These are phyloP conservation scores for Notothenia coriiceps DNA, from an alignment of 2,113 vertebrate genomes.

Conservation along the genomic window DNA sequence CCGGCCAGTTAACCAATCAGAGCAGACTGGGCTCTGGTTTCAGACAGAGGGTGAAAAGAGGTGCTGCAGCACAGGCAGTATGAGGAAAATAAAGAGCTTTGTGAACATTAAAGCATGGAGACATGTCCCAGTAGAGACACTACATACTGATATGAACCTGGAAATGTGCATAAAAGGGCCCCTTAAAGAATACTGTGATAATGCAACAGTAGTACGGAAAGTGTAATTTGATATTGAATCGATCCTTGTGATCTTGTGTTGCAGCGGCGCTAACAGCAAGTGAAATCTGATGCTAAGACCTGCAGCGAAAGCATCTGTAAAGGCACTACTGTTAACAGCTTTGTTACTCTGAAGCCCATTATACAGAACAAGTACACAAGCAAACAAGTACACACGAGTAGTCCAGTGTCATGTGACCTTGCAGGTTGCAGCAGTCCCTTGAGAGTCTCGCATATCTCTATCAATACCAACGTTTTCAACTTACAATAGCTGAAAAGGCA, in stretches of 20 bases:
- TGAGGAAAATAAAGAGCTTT: neutral
- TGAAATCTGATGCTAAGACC: constrained; percentile 4
- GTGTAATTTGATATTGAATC: too few species aligned
- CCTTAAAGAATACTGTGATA: too few species aligned
- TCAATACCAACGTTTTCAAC: too few species aligned
- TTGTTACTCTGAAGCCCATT: too few species aligned
- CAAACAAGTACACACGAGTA: neutral
- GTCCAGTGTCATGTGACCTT: neutral
- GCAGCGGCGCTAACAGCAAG: neutral
- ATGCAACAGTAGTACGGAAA: too few species aligned
- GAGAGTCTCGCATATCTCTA: neutral
- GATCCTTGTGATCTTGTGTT: neutral
- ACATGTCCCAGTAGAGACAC: neutral
- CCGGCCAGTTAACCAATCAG: too few species aligned
- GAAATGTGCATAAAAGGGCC: too few species aligned
- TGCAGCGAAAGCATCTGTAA: neutral
- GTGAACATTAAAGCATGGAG: neutral
- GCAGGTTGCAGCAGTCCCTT: neutral
- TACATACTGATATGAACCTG: too few species aligned
- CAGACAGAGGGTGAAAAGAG: too few species aligned
- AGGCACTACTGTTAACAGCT: neutral
- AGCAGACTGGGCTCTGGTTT: too few species aligned
- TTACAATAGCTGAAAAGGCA: neutral
- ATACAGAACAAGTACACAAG: neutral
- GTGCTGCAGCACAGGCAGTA: too few species aligned